phyloP scores from a whole-genome alignment of 2,113 vertebrate genomes.

The Hassar affinis region DNA sequence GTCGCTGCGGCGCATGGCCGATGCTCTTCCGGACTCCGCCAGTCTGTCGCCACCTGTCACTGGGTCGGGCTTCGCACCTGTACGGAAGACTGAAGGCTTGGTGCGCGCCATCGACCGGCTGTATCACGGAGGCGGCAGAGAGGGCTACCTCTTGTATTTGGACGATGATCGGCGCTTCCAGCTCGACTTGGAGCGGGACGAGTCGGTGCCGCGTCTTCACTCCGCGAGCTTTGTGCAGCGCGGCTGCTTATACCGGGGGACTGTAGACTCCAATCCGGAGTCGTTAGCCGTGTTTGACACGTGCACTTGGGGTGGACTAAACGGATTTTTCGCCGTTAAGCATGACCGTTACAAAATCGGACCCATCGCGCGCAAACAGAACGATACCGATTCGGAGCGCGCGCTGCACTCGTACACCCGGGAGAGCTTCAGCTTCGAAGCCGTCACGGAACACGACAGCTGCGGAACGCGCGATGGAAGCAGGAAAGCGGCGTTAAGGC shows the following conservation, averaged over 20 bases:
- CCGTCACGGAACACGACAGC: slow-evolving; percentile 67
- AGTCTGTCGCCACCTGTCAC: slow-evolving; percentile 67
- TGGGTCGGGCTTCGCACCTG: slow-evolving; percentile 66
- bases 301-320: slow-evolving; percentile 84
- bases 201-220: slow-evolving; percentile 67
- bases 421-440: slow-evolving; percentile 84
- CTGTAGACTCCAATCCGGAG: slow-evolving; percentile 83
- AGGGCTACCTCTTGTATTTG: slow-evolving; percentile 86
- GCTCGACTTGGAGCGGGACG: slow-evolving; percentile 87
- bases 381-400: slow-evolving; percentile 67
- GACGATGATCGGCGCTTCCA: slow-evolving; percentile 82
- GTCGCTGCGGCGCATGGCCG: slow-evolving; percentile 54
- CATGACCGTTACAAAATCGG: slow-evolving; percentile 82
- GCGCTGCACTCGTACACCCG: slow-evolving; percentile 79
- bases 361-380: slow-evolving; percentile 69
- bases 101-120: slow-evolving; percentile 84
- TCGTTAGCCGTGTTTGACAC: slow-evolving; percentile 87
- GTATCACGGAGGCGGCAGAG: slow-evolving; percentile 86
- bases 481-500: slow-evolving; percentile 7
- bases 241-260: slow-evolving; percentile 84
- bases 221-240: slow-evolving; percentile 58
- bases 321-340: slow-evolving; percentile 87
- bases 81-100: slow-evolving; percentile 71
- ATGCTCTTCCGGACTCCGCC: slow-evolving; percentile 36
- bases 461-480: slow-evolving; percentile 67